phyloP scores from a whole-genome alignment of 2,888 invertebrate genomes.

The Tholera decimalis region DNA sequence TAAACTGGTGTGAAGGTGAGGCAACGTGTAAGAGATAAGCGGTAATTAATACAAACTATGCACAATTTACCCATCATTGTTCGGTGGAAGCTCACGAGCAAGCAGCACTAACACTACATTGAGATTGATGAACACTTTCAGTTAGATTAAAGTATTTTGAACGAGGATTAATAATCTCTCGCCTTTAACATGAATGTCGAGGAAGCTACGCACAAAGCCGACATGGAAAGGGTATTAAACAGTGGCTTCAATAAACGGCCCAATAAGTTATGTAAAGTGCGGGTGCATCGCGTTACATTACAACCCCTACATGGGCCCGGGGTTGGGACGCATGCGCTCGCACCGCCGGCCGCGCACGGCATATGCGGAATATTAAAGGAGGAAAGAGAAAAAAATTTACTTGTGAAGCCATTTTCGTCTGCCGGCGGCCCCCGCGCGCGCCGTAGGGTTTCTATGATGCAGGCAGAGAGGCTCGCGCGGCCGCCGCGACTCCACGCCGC shows the following conservation, averaged over 20 bases:
- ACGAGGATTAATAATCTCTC: conserved; percentile 85
- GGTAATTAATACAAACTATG: conserved; percentile 59
- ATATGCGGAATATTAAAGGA: conserved; percentile 92
- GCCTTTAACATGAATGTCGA: conserved; percentile 72
- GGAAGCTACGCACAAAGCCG: conserved; percentile 87
- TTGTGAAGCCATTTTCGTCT: conserved; percentile 92
- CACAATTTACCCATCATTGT: conserved; percentile 45
- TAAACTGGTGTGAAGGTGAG: conserved; percentile 31
- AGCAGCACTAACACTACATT: conserved; percentile 70
- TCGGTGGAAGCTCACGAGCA: conserved; percentile 58
- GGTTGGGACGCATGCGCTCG: conserved; percentile 89
- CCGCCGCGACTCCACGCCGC: conserved; percentile 79
- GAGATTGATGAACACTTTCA: conserved; percentile 82
- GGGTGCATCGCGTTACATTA: conserved; percentile 90
- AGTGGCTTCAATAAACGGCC: conserved; percentile 89
- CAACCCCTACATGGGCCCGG: conserved; percentile 84
- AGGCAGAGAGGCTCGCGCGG: conserved; percentile 86
- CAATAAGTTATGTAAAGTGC: conserved; percentile 91
- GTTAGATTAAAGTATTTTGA: conserved; percentile 79
- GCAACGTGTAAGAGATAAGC: conserved; percentile 41
- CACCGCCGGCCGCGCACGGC: conserved; percentile 87
- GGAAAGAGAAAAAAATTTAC: conserved; percentile 92
- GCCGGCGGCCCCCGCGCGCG: conserved; percentile 87
- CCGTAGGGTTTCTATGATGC: conserved; percentile 83
- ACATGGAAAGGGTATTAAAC: conserved; percentile 89